Base-by-base conservation (phyloP, 2,888 invertebrate species). In the Limnephilus lunatus region DNA sequence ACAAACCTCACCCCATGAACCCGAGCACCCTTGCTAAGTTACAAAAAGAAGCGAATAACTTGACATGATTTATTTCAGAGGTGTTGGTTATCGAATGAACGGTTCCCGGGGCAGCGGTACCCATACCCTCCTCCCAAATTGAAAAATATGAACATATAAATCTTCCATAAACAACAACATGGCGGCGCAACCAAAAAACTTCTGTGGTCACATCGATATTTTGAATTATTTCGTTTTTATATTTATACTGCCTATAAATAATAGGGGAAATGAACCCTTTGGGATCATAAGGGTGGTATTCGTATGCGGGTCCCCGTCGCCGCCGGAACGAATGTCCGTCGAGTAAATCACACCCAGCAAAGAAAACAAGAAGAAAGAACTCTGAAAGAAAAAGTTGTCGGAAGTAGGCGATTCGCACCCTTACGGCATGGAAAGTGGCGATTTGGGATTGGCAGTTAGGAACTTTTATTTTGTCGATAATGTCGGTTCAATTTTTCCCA, bases 331-430 rank as follows among this genome's bases (percentile, higher is more conserved):
- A 89, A 89, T 89, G 88, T 89, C 88, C 88, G 39, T 35, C 31
- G 81, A 81, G 80, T 89, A 89, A 89, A 89, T 89, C 88, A 89
- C 68, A 89, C 35, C 86, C 35, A 25, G 88, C 88, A 9, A 31
- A 32, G 88, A 68, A 89, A 89, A 89, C 88, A 80, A 89, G 39
- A 89, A 89, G 88, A 80, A 89, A 89, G 88, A 89, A 89, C 81
- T 80, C n/a, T n/a, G 81, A 89, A 80, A 39, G 68, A 68, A 68
- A 68, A 68, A 68, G 68, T 68, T 68, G n/a, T n/a, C 68, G 68
- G 68, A 81, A 89, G 88, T 81, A 35, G 25, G 80, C 88, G 80
- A 89, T 89, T 80, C 35, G 68, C 88, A 35, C 88, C 88, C 88
- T 80, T 80, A 35, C 31, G 32, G 87, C 44, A 31, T 87, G 48